Base-by-base conservation (phyloP, 2,888 invertebrate species). In the Stenodera caucasica region DNA sequence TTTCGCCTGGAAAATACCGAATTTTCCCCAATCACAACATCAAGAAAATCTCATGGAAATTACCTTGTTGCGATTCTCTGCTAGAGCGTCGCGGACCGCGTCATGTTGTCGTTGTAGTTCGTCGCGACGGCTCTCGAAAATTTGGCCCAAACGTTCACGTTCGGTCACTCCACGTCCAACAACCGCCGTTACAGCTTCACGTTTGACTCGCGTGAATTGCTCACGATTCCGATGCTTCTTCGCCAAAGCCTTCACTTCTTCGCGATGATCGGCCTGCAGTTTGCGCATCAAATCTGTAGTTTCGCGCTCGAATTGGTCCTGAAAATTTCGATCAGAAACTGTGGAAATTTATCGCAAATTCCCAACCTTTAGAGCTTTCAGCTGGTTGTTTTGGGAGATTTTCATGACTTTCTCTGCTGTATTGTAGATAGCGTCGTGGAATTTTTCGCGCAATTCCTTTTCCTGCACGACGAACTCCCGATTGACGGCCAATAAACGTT, bases 91-190 rank as follows among this genome's bases (percentile, higher is more conserved):
- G 70, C 87, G 85, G 65, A 94, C 88, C 12, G 87, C 85, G 74
- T 92, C 92, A 80, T 95, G 94, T 67, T 90, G 86, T 63, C 88
- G 87, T 76, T 89, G 89, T 35, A 95, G 81, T 66, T 90, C 90
- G 71, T 90, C 88, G 69, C 87, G 87, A 60, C 90, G 88, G 72
- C 87, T 87, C 70, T 93, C 90, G 77, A 89, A 92, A 65, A 89
- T 84, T 76, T 90, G 86, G 69, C 89, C 90, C 72, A 94, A 83
- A 59, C 91, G 87, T 66, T 91, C 90, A 61, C 96, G 87, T 81
- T 96, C 96, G 64, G 90, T 89, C 53, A 96, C 96, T 45, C 95
- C 96, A 64, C 92, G 89, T 73, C 92, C 92, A 66, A 97, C 95
- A 7, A 95, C 89, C 72, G 89, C 85, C 63, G 85, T 86, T 52